Evolutionary conservation across 1,140 invertebrate genomes (phyloP), one percentile per base, ranked within the genome.

Genomic region (Patella vulgata): DNA sequence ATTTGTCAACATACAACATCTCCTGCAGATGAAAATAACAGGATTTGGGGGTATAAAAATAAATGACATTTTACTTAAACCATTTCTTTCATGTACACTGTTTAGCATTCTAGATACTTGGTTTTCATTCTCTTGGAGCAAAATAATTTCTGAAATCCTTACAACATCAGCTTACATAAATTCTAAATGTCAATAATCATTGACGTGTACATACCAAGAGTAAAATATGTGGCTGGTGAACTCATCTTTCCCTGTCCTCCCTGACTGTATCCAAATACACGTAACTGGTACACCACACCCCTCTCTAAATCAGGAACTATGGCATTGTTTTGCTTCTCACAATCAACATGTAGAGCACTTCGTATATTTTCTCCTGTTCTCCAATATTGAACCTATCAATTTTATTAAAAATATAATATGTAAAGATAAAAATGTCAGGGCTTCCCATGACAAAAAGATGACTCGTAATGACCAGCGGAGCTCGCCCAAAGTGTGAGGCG

Each of bases 241-340:
- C 95, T 97, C 93, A 97, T 97, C 54, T 95, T 89, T 0, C 96
- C 96, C 80, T 97, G 95, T 0, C 96, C 96, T 28, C 96, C 96
- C 68, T 92, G 91, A 27, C 94, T 97, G 84, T 90, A 98, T 0
- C 92, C 96, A 9, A 97, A 86, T 0, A 98, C 93, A 81, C 96
- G 87, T 73, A 98, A 86, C 70, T 92, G 89, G 77, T 98, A 98
- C 0, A 89, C 68, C 31, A 79, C 76, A 23, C 93, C 94, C 1
- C 93, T 92, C 5, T 90, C 90, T 9, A 98, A 85, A 75, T 90
- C 91, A 5, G 83, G 85, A 11, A 98, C 90, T 66, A 90, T 89
- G 0, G 90, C 89, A 78, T 95, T 90, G 3, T 95, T 85, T 71
- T 91, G 90, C 14, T 88, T 87, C 46, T 92, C 93, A 27, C 70